Evolutionary conservation across 2,797 vertebrate species (phyloP).

Genomic region (Hippopotamyrus pictus): DNA sequence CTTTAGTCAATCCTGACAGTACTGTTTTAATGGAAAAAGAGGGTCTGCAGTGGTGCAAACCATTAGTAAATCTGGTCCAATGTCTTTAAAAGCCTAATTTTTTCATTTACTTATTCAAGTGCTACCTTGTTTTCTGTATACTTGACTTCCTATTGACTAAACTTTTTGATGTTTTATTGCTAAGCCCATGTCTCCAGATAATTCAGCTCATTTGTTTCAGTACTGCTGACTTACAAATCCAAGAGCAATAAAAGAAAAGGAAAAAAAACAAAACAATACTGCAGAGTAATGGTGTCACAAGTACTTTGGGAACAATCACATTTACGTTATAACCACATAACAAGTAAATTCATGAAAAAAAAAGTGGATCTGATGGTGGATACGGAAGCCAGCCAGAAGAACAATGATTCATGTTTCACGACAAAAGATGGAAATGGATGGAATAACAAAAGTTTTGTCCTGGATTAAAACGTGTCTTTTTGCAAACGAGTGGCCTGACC

Average conservation of each 20-base stretch:
- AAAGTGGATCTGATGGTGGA: slow-evolving; percentile 45
- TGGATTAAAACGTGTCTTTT: slow-evolving; percentile 38
- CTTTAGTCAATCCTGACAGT: background rate
- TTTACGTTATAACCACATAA: slow-evolving; percentile 46
- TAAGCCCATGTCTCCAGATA: background rate
- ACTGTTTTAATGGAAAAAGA: background rate
- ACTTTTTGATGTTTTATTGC: background rate
- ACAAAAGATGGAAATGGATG: slow-evolving; percentile 40
- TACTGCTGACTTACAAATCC: background rate
- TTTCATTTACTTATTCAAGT: background rate
- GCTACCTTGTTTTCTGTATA: background rate
- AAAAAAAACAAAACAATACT: background rate
- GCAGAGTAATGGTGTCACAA: slow-evolving; percentile 11
- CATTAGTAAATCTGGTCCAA: background rate
- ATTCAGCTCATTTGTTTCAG: background rate
- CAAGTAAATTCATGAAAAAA: slow-evolving; percentile 56
- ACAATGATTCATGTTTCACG: slow-evolving; percentile 51
- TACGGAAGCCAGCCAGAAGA: slow-evolving; percentile 51
- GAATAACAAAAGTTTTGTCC: slow-evolving; percentile 63
- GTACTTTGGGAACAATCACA: slow-evolving; percentile 32
- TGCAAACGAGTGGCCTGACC: slow-evolving; percentile 48
- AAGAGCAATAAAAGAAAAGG: background rate
- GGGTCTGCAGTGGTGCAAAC: background rate
- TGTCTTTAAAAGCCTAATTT: background rate
- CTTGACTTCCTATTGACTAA: background rate